A percentile compares a stretch with the other conserved stretches of the same genome.
Evolutionary conservation across 2,888 invertebrate genomes (phyloP).

Genomic region (Oligia strigilis): DNA sequence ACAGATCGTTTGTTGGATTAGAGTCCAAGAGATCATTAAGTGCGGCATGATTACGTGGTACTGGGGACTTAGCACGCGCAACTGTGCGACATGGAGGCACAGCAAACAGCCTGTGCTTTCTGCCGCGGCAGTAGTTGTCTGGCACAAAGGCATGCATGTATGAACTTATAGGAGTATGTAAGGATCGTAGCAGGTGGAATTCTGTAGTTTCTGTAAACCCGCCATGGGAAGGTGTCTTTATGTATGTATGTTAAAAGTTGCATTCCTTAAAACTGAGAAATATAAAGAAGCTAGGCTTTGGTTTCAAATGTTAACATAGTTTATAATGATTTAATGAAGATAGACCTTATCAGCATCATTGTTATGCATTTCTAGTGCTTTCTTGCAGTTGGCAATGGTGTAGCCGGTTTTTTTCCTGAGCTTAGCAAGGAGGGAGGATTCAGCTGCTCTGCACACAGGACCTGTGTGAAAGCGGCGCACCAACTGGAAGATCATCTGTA

Average conservation of each 20-base stretch:
- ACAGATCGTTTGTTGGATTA: too few relatives aligned
- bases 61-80: too few relatives aligned
- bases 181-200: not conserved
- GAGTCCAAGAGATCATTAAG: too few relatives aligned
- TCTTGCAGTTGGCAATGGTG: slow-evolving; percentile 98
- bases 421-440: slow-evolving; percentile 94
- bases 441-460: slow-evolving; percentile 89
- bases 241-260: not conserved
- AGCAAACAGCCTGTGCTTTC: too few relatives aligned
- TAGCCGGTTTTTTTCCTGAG: slow-evolving; percentile 98
- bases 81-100: too few relatives aligned
- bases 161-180: not conserved
- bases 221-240: not conserved
- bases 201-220: not conserved
- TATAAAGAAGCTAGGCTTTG: not conserved
- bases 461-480: slow-evolving; percentile 91
- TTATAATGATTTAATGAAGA: not conserved
- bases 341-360: slow-evolving; percentile 95
- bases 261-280: not conserved
- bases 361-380: slow-evolving; percentile 97
- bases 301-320: not conserved
- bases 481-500: slow-evolving; percentile 91
- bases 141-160: not conserved
- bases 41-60: too few relatives aligned
- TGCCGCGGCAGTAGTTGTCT: too few relatives aligned